These are phyloP conservation scores for Diarsia dahlii DNA, from an alignment of 2,888 invertebrate genomes.

Conservation along the genomic window DNA sequence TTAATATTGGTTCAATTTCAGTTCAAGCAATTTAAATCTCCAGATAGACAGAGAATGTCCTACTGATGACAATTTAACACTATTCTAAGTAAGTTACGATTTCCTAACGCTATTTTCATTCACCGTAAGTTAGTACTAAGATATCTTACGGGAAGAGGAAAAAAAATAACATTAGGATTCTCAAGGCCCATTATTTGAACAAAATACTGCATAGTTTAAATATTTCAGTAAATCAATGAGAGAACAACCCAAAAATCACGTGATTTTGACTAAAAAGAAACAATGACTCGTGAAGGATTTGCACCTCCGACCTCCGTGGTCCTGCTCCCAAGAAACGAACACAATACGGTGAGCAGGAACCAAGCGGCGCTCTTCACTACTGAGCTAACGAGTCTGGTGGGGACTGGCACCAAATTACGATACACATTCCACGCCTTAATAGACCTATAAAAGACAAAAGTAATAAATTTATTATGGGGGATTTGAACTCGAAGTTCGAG, in stretches of 20 bases:
- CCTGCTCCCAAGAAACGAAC: conserved; percentile 44
- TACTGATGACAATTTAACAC: not conserved
- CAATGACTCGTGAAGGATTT: conserved; percentile 60
- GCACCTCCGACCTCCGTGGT: conserved; percentile 61
- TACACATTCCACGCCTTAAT: conserved; percentile 9
- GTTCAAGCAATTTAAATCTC: not conserved
- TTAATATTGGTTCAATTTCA: not conserved
- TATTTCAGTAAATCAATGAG: not conserved
- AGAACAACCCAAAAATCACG: not conserved
- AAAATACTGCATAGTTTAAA: not conserved
- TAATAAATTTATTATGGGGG: not conserved
- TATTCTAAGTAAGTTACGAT: not conserved
- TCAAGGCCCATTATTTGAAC: no score
- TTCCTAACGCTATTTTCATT: not conserved
- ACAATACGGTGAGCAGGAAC: conserved; percentile 42
- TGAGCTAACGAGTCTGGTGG: conserved; percentile 66
- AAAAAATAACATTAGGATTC: not conserved
- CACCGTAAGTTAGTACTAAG: no score
- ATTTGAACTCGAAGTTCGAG: not conserved
- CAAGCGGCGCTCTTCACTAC: conserved; percentile 64
- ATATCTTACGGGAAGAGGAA: not conserved
- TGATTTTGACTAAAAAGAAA: not conserved
- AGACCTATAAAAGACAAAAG: not conserved
- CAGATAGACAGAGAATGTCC: not conserved
- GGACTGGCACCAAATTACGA: conserved; percentile 27